phyloP scores from a whole-genome alignment of 2,797 vertebrate genomes.

The Pseudochaenichthys georgianus region DNA sequence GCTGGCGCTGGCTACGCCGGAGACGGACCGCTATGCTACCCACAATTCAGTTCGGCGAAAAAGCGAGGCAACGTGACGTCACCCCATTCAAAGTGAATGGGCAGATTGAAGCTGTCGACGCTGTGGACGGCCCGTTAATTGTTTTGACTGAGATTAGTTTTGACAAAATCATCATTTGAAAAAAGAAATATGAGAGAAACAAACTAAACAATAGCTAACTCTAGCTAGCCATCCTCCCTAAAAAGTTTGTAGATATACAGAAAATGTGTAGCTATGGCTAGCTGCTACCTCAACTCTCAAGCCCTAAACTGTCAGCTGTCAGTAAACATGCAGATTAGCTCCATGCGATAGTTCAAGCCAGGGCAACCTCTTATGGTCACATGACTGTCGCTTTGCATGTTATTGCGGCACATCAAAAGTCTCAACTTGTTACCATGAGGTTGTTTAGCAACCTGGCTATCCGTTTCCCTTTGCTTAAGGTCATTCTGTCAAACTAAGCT shows the following conservation, averaged over 20 bases:
- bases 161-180: too few relatives aligned
- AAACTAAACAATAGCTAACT: neutral
- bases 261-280: neutral
- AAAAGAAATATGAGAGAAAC: neutral
- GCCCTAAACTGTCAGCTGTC: neutral
- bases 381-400: neutral
- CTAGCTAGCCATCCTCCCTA: neutral
- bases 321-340: neutral
- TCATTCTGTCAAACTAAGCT: neutral
- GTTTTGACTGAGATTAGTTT: neutral
- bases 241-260: neutral
- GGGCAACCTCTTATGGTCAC: neutral
- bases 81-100: too few relatives aligned
- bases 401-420: neutral
- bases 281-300: too few relatives aligned
- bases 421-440: neutral
- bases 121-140: neutral
- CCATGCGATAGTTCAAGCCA: neutral
- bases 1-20: too few relatives aligned
- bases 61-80: too few relatives aligned
- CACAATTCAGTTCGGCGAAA: too few relatives aligned
- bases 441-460: neutral
- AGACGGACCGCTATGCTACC: too few relatives aligned
- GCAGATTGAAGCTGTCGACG: too few relatives aligned
- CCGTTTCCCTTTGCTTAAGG: neutral